Conservation (phyloP, 1,140 invertebrate species). For the Heliconius himera region DNA sequence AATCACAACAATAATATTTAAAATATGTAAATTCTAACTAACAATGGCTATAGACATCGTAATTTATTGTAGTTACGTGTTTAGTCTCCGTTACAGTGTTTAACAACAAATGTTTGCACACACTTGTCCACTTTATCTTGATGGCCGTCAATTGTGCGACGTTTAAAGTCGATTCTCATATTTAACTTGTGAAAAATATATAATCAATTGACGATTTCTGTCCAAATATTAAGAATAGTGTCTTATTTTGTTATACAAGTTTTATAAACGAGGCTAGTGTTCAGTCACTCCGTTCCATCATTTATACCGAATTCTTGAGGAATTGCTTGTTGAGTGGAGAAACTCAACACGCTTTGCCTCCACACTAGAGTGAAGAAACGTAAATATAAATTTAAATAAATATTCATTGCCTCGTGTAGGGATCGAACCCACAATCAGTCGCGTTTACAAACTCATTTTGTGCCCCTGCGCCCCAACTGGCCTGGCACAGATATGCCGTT, state of each 20-base stretch:
- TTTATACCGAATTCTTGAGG: too few relatives aligned
- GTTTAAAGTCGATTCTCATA: constrained; percentile 1
- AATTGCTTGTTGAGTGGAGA: too few relatives aligned
- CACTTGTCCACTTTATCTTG: constrained; percentile 21
- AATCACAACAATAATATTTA: background rate
- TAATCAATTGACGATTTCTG: background rate
- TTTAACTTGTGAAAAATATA: constrained; percentile 3
- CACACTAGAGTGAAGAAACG: too few relatives aligned
- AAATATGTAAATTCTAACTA: background rate
- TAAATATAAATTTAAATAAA: too few relatives aligned
- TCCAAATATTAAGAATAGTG: background rate
- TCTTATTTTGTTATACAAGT: background rate
- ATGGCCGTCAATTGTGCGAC: constrained; percentile 10
- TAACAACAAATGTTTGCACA: constrained; percentile 12
- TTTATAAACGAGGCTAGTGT: too few relatives aligned
- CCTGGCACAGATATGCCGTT: too few relatives aligned
- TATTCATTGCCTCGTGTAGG: too few relatives aligned
- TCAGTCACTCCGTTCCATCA: too few relatives aligned
- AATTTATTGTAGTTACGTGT: constrained; percentile 16
- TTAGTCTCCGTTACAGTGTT: constrained; percentile 5
- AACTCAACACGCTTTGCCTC: too few relatives aligned
- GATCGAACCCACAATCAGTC: too few relatives aligned
- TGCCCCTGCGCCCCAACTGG: too few relatives aligned
- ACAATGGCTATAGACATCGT: background rate
- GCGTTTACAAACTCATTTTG: too few relatives aligned